Percentiles rank a stretch among this genome's conserved stretches.
Conservation (phyloP, 2,888 invertebrate genomes). For the Mythimna impura region DNA sequence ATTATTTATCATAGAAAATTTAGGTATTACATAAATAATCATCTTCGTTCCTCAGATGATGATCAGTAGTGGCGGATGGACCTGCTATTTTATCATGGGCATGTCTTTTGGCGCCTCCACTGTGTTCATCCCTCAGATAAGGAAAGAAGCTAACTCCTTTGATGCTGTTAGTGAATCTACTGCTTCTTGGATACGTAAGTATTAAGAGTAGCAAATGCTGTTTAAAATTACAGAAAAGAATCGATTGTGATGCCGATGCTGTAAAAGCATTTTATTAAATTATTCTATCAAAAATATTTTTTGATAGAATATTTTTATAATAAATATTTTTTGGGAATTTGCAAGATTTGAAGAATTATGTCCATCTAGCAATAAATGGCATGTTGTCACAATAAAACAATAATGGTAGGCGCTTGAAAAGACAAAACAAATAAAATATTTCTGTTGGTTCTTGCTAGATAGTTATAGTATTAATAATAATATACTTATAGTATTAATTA, state of each 20-base stretch:
- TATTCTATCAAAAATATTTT: no score
- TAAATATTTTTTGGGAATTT: no score
- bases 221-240: neutral
- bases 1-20: no score
- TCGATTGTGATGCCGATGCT: no score
- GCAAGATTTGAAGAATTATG: neutral
- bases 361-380: neutral
- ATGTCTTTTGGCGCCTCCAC: conserved; percentile 48
- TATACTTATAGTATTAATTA: neutral
- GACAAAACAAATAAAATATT: neutral
- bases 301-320: no score
- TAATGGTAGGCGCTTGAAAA: conserved; percentile 3
- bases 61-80: conserved; percentile 56
- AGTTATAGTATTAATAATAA: no score
- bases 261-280: no score
- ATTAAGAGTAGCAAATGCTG: neutral
- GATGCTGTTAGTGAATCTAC: conserved; percentile 63
- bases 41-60: conserved; percentile 32
- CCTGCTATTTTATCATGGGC: conserved; percentile 57
- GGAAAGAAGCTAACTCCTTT: conserved; percentile 55
- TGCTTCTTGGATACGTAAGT: conserved; percentile 72
- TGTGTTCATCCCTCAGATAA: conserved; percentile 50
- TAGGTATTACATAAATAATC: neutral
- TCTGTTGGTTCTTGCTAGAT: neutral
- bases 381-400: neutral